Evolutionary conservation across 2,888 invertebrate species (phyloP), one percentile per base, ranked within the genome.

Genomic region (Polydrusus pterygomalis): DNA sequence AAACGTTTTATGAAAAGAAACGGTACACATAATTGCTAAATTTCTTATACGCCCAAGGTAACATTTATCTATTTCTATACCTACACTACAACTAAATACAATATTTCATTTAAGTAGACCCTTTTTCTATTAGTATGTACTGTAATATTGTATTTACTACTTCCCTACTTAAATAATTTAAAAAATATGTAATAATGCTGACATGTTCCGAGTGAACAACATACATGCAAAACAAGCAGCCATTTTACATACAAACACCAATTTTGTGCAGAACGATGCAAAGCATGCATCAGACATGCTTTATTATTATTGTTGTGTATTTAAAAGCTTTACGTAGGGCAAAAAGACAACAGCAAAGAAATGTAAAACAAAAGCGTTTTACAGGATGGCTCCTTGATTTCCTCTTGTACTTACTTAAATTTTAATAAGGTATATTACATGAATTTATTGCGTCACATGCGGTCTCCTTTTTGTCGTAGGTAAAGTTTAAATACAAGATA

Each of bases 201-300:
- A 63, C 62, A 45, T 40, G 13, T 49, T 40, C n/a, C 18, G 17
- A 54, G 30, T 47, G 20, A 51, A 34, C 7, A 30, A 51, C 13
- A 17, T 40, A 3, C 67, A 67, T 67, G 67, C 38, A 54, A 40
- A 51, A 54, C 54, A 67, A 40, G 20, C 47, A 34, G 15, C 15
- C 9, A 64, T 8, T 64, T 3, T 49, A 34, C 11, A n/a, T 34
- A 38, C 34, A 10, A 34, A 58, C 34, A 9, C 51, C 1, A 30
- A 17, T 15, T n/a, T 40, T 54, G 30, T 67, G 67, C 67, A 54
- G 67, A 54, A 67, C 30, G 67, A 67, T 67, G 67, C 67, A 40
- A 54, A 11, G 6, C 67, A 67, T 67, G 67, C 67, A 40, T 40
- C n/a, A 40, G 13, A 47, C 15, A 47, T n/a, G n/a, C 15, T 17